Evolutionary conservation across 2,113 vertebrate genomes (phyloP).

Genomic region (Asarcornis scutulata): DNA sequence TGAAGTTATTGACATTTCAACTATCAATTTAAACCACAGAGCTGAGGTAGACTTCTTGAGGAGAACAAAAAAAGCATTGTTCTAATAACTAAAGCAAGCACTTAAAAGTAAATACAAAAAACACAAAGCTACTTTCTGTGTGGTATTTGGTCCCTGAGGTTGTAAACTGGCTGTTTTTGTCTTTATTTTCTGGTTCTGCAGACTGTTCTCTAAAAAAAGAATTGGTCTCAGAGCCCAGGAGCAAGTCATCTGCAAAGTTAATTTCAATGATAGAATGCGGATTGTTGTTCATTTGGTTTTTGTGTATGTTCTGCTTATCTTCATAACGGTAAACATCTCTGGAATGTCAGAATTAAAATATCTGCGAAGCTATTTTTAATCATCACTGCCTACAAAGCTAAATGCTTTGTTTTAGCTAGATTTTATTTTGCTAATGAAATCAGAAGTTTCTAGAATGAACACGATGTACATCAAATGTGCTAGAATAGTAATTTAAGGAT

Average conservation of each 20-base stretch:
- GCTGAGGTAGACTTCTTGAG: neutral
- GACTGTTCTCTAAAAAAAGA: conserved; percentile 50
- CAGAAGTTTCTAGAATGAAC: neutral
- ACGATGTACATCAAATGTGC: neutral
- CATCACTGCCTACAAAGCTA: neutral
- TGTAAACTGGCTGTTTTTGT: conserved; percentile 38
- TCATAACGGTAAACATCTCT: conserved; percentile 29
- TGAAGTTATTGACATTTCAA: neutral
- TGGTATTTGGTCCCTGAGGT: conserved; percentile 26
- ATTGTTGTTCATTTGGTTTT: neutral
- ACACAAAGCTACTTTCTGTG: neutral
- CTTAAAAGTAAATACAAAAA: conserved; percentile 11
- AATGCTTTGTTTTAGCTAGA: conserved; percentile 7
- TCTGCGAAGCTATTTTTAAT: conserved; percentile 6
- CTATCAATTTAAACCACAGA: neutral
- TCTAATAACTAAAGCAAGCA: conserved; percentile 26
- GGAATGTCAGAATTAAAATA: conserved; percentile 39
- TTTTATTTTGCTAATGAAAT: conserved; percentile 21
- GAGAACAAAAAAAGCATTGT: neutral
- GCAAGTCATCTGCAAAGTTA: conserved; percentile 63
- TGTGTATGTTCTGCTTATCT: conserved; percentile 49
- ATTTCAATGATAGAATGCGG: conserved; percentile 39
- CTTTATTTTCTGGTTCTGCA: conserved; percentile 56
- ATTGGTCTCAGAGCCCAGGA: conserved; percentile 32
- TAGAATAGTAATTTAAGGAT: neutral